Conservation (phyloP, 2,113 vertebrate species). For the Leptosomus discolor region DNA sequence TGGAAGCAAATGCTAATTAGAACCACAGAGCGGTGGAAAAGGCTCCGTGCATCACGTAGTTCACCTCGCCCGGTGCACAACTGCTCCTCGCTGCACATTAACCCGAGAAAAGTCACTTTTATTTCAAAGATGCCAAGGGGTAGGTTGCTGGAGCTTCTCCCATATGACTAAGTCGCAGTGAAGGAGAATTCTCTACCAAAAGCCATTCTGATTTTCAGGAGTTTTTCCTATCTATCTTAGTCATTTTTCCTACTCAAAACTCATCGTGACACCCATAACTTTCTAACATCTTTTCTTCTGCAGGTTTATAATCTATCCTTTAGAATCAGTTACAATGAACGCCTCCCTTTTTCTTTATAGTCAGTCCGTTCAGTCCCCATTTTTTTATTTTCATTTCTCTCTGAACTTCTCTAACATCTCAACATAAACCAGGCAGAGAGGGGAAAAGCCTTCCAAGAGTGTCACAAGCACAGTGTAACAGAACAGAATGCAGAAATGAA, state of each 20-base stretch:
- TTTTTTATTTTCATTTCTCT: neutral
- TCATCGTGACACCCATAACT: neutral
- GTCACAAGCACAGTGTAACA: neutral
- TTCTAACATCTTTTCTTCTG: neutral
- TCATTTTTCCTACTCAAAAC: neutral
- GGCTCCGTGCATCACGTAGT: accelerated
- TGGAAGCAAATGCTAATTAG: neutral
- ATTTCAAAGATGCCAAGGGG: neutral
- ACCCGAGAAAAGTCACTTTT: neutral
- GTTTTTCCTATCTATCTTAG: neutral
- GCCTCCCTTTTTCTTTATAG: neutral
- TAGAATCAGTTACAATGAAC: neutral
- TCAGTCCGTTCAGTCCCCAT: neutral
- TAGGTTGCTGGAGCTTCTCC: neutral
- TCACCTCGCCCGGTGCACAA: neutral
- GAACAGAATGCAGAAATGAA: neutral
- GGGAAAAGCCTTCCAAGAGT: neutral
- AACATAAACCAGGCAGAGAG: neutral
- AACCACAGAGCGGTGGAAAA: neutral
- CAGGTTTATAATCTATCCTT: neutral
- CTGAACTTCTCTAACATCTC: neutral
- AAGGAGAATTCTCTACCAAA: neutral
- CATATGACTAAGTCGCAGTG: neutral
- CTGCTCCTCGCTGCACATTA: neutral
- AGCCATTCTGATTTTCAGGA: neutral